Base-by-base conservation (phyloP, 2,888 invertebrate species). In the Noctua fimbriata region DNA sequence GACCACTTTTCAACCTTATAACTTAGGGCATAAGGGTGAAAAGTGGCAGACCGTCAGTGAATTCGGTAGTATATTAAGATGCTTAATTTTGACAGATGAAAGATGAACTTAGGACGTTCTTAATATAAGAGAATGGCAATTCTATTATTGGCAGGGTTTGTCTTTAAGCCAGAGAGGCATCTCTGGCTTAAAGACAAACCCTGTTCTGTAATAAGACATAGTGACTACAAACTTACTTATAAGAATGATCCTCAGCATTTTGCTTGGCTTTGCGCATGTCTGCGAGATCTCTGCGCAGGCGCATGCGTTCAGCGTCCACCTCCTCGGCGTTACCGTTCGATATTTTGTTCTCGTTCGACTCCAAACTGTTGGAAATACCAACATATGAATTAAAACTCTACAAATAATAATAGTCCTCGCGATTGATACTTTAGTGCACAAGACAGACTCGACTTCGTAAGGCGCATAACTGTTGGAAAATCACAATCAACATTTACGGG, bases 211-310 rank as follows among this genome's bases (percentile, higher is more conserved):
- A 41, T 52, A 69, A 69, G 14, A 24, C 41, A 14, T 41, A 67
- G 14, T 58, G 12, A 32, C 28, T 70, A 82, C 41, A 80, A 85
- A 92, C 96, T 97, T 94, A 98, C 98, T 97, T 97, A 89, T 95
- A 94, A 71, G 97, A 94, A 88, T 97, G 97, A 69, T 97, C 97
- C 89, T 97, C 97, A 1, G 97, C 97, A 87, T 94, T 97, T 85
- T 97, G 97, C 87, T 97, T 97, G 75, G 97, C 97, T 77, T 97
- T 97, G 85, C 97, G 95, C 91, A 97, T 96, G 83, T 97, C 97
- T 9, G 97, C 96, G 7, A 97, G 93, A 87, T 97, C 97, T 84
- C 97, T 95, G 89, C 97, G 95, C 89, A 97, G 89, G 60, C 97
- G 97, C 89, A 97, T 83, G 47, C 97, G 95, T 88, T 97, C 97